Evolutionary conservation across 2,888 invertebrate species (phyloP).

Genomic region (Panzeria rudis): DNA sequence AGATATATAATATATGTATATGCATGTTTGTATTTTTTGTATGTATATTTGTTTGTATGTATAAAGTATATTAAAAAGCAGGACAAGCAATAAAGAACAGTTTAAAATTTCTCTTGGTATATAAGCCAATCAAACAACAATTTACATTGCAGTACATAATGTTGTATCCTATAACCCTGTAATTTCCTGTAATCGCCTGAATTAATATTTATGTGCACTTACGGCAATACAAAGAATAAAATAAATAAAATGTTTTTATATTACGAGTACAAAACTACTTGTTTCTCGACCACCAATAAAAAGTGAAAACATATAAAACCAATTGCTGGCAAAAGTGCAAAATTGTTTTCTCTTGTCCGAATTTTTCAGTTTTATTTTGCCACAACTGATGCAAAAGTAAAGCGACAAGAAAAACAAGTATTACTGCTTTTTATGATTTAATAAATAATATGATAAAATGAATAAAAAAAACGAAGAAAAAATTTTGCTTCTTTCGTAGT

Average conservation of each 20-base stretch:
- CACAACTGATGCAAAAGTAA: neutral
- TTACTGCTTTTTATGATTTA: conserved; percentile 30
- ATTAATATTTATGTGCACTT: neutral
- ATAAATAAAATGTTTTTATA: conserved; percentile 36
- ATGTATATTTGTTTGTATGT: neutral
- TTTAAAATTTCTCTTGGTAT: conserved; percentile 13
- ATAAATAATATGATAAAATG: conserved; percentile 31
- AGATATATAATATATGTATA: neutral
- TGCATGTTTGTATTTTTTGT: neutral
- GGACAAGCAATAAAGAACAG: neutral
- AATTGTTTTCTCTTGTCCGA: neutral
- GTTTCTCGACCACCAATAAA: conserved; percentile 28
- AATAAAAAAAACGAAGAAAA: neutral
- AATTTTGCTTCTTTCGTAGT: neutral
- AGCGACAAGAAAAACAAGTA: neutral
- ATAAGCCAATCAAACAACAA: conserved; percentile 21
- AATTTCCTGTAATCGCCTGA: conserved; percentile 10
- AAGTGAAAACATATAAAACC: conserved; percentile 45
- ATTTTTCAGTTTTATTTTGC: neutral
- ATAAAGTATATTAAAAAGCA: neutral
- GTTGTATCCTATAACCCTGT: neutral
- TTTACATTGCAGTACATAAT: conserved; percentile 13
- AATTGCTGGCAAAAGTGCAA: conserved; percentile 44
- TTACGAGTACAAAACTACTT: conserved; percentile 7
- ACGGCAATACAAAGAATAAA: conserved; percentile 24